These are phyloP conservation scores for Muscina levida DNA, from an alignment of 2,888 invertebrate species.

Conservation along the genomic window DNA sequence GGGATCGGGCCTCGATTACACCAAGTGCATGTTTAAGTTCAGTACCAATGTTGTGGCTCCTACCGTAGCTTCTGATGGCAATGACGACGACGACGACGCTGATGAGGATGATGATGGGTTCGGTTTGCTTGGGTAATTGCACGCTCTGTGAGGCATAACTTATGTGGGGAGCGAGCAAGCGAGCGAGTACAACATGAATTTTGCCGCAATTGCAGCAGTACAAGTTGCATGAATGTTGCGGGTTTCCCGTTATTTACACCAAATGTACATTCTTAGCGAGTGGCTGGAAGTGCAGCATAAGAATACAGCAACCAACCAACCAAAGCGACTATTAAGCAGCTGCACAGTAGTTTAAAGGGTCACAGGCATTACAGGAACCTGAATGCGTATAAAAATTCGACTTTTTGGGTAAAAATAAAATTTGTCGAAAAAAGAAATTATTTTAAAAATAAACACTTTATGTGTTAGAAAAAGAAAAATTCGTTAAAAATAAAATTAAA, in stretches of 20 bases:
- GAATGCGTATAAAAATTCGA: too few species aligned
- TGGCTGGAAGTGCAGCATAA: constrained; percentile 29
- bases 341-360: too few species aligned
- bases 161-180: constrained; percentile 34
- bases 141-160: constrained; percentile 56
- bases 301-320: too few species aligned
- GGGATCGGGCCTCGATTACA: neutral
- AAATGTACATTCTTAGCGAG: constrained; percentile 16
- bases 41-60: constrained; percentile 10
- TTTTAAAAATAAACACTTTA: too few species aligned
- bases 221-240: constrained; percentile 39
- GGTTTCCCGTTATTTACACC: constrained; percentile 56
- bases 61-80: constrained; percentile 12
- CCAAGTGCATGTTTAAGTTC: constrained; percentile 23
- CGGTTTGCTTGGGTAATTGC: constrained; percentile 49
- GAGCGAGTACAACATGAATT: constrained; percentile 16
- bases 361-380: too few species aligned
- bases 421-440: too few species aligned
- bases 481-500: too few species aligned
- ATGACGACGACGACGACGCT: constrained; percentile 9
- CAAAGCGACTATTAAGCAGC: constrained; percentile 25
- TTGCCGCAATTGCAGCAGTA: constrained; percentile 10
- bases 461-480: too few species aligned
- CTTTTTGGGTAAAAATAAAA: too few species aligned
- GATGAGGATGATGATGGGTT: constrained; percentile 32